A percentile compares a stretch with the other conserved stretches of the same genome.
Conservation (phyloP, 2,113 vertebrate species). For the Tapirus terrestris region DNA sequence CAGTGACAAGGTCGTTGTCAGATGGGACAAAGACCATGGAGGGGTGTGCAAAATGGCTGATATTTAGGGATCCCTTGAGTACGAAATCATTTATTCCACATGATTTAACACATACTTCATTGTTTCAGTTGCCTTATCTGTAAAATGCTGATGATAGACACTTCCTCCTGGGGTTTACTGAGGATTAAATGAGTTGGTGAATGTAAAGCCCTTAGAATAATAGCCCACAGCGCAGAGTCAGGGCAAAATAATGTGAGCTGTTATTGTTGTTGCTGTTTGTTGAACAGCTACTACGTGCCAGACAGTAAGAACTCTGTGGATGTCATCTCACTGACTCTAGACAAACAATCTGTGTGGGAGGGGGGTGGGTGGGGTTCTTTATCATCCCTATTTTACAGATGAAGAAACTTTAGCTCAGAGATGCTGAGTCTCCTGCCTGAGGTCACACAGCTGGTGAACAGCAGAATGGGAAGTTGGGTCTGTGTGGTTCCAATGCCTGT, state of each 20-base stretch:
- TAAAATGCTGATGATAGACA: not conserved
- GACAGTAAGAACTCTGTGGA: not conserved
- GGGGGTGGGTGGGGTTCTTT: not conserved
- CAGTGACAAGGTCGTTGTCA: not conserved
- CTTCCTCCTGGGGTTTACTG: too few species aligned
- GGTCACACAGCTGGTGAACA: not conserved
- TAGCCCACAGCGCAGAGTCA: not conserved
- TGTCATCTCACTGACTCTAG: too few species aligned
- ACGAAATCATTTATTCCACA: not conserved
- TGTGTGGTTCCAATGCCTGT: not conserved
- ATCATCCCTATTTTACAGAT: not conserved
- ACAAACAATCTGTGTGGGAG: not conserved
- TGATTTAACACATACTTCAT: not conserved
- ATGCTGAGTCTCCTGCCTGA: not conserved
- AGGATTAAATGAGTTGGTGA: too few species aligned
- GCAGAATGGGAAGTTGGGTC: not conserved
- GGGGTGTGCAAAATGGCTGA: not conserved
- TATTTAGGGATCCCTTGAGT: not conserved
- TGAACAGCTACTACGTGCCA: not conserved
- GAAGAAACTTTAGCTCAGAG: not conserved
- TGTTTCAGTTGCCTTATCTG: not conserved
- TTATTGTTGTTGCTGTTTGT: not conserved
- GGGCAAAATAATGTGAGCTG: not conserved
- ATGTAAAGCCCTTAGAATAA: not conserved
- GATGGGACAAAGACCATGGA: not conserved